Base-by-base conservation (phyloP, 2,113 vertebrate species). In the Sinocyclocheilus anshuiensis region DNA sequence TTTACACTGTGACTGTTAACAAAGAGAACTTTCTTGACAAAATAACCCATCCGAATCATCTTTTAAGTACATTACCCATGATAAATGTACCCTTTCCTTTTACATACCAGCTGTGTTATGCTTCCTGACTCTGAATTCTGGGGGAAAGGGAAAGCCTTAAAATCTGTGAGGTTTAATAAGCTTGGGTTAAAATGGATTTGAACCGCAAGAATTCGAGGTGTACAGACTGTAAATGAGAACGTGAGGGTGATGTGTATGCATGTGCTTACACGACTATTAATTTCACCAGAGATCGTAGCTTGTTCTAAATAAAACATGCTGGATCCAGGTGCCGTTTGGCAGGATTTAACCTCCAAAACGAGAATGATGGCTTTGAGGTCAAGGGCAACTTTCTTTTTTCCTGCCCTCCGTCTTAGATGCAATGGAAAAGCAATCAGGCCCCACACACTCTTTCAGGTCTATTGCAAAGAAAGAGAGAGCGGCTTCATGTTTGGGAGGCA, bases 381-480 rank as follows among this genome's bases (percentile, higher is more conserved):
- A 18, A 53, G 61, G 80, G 24, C 24, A 69, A 55, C 42, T 71
- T 71, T 69, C 15, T 29, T 55, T 77, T 77, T 33, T 9, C 45
- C 63, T 33, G 63, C 15, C 2, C 63, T 81, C 36, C 57, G 4
- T 42, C 26, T 29, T 53, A 65, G 45, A 86, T 12, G n/a, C 79
- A 81, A 85, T 83, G 79, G 79, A 87, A 78, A 87, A 89, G 77
- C 69, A 77, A 89, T 89, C 81, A 74, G 55, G 63, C 59, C 55
- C 24, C 9, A 24, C 42, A 26, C 22, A 59, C 22, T 74, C 77
- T 61, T 57, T 65, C 69, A 81, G 69, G 26, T 61, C 85, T 71
- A 36, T 39, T 78, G 50, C 22, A 71, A 16, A 48, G 53, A 71
- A 81, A 48, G 26, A 42, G 22, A 55, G 29, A 65, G 55, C 33